A percentile compares a stretch with the other conserved stretches of the same genome.
phyloP scores from a whole-genome alignment of 2,888 invertebrate genomes.

The Cybosia mesomella region DNA sequence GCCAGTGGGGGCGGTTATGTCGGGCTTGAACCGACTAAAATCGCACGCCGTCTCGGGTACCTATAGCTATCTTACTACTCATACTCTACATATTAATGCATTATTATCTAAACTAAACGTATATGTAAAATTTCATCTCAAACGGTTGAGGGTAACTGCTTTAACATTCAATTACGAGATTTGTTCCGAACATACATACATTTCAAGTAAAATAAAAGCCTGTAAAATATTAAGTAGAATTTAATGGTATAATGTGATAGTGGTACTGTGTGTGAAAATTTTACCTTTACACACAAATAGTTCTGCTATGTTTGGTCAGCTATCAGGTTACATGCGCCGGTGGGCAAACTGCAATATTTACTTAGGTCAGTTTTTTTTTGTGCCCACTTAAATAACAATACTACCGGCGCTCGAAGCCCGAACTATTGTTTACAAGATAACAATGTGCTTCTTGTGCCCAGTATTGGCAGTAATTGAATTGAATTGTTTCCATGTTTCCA shows the following conservation, averaged over 20 bases:
- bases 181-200: background rate
- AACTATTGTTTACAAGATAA: conserved; percentile 29
- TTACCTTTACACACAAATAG: conserved; percentile 39
- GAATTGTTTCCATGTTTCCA: background rate
- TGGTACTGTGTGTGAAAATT: conserved; percentile 20
- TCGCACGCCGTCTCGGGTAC: too few species aligned
- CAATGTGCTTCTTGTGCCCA: conserved; percentile 2
- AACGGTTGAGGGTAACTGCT: background rate
- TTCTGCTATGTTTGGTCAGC: conserved; percentile 51
- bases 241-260: background rate
- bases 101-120: too few species aligned
- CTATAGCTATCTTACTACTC: too few species aligned
- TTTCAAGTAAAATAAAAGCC: background rate
- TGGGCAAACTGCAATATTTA: conserved; percentile 81
- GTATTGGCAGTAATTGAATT: background rate
- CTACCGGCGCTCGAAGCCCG: conserved; percentile 33
- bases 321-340: conserved; percentile 82
- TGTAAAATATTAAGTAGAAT: background rate
- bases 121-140: too few species aligned
- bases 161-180: background rate
- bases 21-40: too few species aligned
- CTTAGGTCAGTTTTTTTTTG: conserved; percentile 65
- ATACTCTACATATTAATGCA: too few species aligned
- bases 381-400: conserved; percentile 22
- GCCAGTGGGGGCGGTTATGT: too few species aligned